phyloP scores from a whole-genome alignment of 2,113 vertebrate species.

The Elanoides forficatus region DNA sequence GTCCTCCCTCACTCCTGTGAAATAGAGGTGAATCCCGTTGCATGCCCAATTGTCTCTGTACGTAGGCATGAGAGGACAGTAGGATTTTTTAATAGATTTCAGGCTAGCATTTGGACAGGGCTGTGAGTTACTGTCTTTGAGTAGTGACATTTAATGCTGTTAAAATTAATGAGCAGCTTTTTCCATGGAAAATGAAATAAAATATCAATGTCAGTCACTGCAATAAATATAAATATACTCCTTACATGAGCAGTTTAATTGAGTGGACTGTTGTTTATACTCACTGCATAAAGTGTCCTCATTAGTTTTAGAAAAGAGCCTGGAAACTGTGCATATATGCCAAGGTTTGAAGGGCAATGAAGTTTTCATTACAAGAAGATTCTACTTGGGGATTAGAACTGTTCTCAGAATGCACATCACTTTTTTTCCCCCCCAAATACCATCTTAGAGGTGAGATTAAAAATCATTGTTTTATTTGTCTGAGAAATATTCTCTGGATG shows the following conservation, averaged over 20 bases:
- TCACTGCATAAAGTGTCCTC: not conserved
- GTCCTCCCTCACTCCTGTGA: not conserved
- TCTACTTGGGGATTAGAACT: not conserved
- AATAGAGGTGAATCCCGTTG: not conserved
- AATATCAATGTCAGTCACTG: not conserved
- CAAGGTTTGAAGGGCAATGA: constrained; percentile 45
- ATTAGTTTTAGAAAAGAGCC: constrained; percentile 11
- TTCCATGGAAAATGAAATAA: constrained; percentile 24
- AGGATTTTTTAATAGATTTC: not conserved
- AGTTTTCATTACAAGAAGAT: constrained; percentile 15
- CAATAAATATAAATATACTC: not conserved
- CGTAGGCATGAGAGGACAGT: not conserved
- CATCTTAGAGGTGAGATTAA: not conserved
- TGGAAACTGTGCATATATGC: constrained; percentile 1
- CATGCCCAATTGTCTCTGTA: not conserved
- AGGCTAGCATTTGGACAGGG: not conserved
- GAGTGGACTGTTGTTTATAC: not conserved
- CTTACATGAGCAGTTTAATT: not conserved
- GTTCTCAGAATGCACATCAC: not conserved
- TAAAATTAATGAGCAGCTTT: not conserved
- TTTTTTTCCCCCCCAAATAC: rapidly evolving
- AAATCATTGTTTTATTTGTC: not conserved
- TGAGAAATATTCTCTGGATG: not conserved
- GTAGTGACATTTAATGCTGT: not conserved
- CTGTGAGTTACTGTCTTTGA: not conserved